Evolutionary conservation across 2,113 vertebrate genomes (phyloP), one percentile per base, ranked within the genome.

Genomic region (Heptranchias perlo): DNA sequence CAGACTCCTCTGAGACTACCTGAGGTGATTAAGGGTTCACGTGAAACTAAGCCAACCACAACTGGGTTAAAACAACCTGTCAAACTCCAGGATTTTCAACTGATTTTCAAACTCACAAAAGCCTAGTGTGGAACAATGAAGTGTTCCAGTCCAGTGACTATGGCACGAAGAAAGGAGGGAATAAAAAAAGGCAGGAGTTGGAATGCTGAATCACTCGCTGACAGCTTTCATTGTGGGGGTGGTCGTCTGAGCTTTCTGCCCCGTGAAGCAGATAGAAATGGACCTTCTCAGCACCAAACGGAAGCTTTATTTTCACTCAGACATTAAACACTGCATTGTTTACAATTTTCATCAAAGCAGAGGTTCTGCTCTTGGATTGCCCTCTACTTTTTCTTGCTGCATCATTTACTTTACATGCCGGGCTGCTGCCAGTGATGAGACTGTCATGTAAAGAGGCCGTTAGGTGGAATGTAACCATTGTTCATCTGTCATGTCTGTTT

Each of bases 41-140:
- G 86, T 89, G 65, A 73, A 91, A 91, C 52, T 23, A 67, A 96
- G 44, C 47, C 86, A 96, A 73, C 49, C 94, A 96, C 62, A 49
- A 49, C 84, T 62, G n/a, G 94, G 39, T 91, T 91, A 61, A 96
- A 96, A 95, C 94, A 91, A 96, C 67, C 64, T 62, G 87, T 54
- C 35, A 31, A 95, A 69, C 47, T 82, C 87, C 28, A 93, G 5
- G 39, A 93, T 44, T 93, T 96, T 44, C 47, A 62, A 73, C 31
- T 10, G 10, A 91, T 96, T 96, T 67, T 44, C 35, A 96, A 96
- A 13, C 69, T 69, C n/a, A 94, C 16, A 13, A 47, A 62, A 94
- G 54, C 54, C 91, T 23, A 62, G 58, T 7, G 69, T 61, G 28
- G 54, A 69, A 96, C 82, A 93, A 87, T 91, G 58, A 82, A 95